phyloP scores from a whole-genome alignment of 2,113 vertebrate species.

The Hippocampus zosterae region DNA sequence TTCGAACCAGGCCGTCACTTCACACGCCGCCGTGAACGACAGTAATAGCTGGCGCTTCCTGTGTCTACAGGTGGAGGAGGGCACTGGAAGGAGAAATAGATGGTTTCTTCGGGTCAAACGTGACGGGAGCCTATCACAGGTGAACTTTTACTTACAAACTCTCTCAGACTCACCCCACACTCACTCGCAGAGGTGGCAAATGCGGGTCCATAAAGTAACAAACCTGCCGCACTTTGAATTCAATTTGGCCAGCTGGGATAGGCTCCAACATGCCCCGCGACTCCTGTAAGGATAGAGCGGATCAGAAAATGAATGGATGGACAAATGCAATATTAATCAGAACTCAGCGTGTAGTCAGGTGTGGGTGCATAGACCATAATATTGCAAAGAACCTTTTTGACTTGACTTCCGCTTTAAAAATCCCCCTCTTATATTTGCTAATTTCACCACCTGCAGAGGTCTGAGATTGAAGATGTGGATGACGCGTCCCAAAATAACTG shows the following conservation, averaged over 20 bases:
- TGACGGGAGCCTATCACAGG: slow-evolving; percentile 41
- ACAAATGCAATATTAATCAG: too few relatives aligned
- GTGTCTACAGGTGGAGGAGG: slow-evolving; percentile 67
- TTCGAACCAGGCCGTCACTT: neutral
- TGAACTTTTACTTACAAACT: slow-evolving; percentile 26
- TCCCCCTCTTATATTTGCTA: neutral
- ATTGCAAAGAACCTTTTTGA: too few relatives aligned
- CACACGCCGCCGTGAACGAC: neutral
- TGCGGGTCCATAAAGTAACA: too few relatives aligned
- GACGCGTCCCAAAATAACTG: slow-evolving; percentile 12
- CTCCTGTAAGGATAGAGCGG: too few relatives aligned
- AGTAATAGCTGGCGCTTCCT: neutral
- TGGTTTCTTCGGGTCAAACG: slow-evolving; percentile 59
- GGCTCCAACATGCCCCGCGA: too few relatives aligned
- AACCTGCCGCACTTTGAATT: too few relatives aligned
- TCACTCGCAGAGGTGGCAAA: too few relatives aligned
- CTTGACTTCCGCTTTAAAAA: too few relatives aligned
- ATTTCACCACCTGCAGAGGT: slow-evolving; percentile 38
- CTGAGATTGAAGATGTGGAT: slow-evolving; percentile 23
- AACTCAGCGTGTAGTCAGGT: too few relatives aligned
- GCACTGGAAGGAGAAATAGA: slow-evolving; percentile 38
- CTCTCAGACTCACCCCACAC: neutral
- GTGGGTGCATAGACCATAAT: too few relatives aligned
- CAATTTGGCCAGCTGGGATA: too few relatives aligned
- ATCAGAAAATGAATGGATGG: too few relatives aligned